Base-by-base conservation (phyloP, 2,888 invertebrate genomes). In the Ormyrus nitidulus region DNA sequence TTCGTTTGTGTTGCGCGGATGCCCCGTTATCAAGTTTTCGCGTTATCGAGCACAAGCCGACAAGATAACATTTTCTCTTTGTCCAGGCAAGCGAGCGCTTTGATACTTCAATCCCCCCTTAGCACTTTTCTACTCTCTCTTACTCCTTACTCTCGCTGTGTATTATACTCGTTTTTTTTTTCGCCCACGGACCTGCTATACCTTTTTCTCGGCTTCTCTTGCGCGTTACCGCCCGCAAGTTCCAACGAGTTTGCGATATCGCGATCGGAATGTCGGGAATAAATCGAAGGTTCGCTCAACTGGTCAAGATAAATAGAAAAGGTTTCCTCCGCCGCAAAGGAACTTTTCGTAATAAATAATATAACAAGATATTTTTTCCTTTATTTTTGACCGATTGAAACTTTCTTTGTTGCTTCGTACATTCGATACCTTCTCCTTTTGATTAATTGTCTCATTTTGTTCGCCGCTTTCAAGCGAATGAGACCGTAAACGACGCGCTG, bases 41-140 rank as follows among this genome's bases (percentile, higher is more conserved):
- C 70, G 80, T 75, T 66, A 72, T 74, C 69, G 77, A 76, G 68
- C 56, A 59, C 76, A 61, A 71, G 51, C 65, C 72, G 51, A 48
- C 68, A 53, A 83, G 80, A 84, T 84, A 81, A 83, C 80, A 58
- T 77, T 72, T 75, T 53, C 75, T 72, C 80, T 82, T 81, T 84
- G 77, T 83, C 77, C 79, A 77, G 53, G 81, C 77, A 72, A 51
- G 62, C 19, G 64, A 53, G 46, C 54, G 64, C 72, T 75, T 72
- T 73, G 64, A 64, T 73, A 64, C 72, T 54, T 64, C 72, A 53
- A 70, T 74, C 64, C 74, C 59, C 61, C 34, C 58, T 64, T 69
- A 64, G 53, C 73, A 62, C 75, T 51, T 66, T n/a, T 75, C 19
- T 66, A 64, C 61, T 61, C 72, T 51, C 73, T 51, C 48, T 71